Evolutionary conservation across 2,888 invertebrate genomes (phyloP), one percentile per base, ranked within the genome.

Genomic region (Thysanoteuthis rhombus): DNA sequence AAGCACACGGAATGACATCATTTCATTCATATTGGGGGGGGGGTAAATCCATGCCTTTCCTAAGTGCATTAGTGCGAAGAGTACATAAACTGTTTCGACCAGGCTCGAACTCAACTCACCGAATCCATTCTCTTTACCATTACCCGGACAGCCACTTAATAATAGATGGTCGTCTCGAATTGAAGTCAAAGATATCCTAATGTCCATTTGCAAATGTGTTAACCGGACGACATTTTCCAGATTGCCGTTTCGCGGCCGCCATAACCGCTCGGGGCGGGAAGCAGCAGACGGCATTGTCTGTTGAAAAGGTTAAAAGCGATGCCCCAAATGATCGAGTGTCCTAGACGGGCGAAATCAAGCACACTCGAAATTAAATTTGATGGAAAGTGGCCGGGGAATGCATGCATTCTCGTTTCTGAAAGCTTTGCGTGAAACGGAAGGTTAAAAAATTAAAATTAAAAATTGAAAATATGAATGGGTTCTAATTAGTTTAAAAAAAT

Each of bases 221-320:
- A 75, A n/a, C 75, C 75, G n/a, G n/a, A n/a, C n/a, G 75, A 75
- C 75, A 75, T 75, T 75, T 75, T 75, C 75, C 75, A 75, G 75
- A 75, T 75, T 75, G 75, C n/a, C 75, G 75, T 75, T 75, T 75
- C n/a, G 19, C 10, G n/a, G 75, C n/a, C 75, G 75, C 75, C n/a
- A 75, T 75, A 16, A 75, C 3, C n/a, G 75, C 75, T 75, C 75
- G 75, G n/a, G 75, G 75, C 75, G n/a, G 75, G 75, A 75, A 75
- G 75, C 75, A 75, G 75, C 75, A 75, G 75, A 75, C 75, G 16
- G 16, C 75, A 75, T 75, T 75, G 75, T 75, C 75, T 75, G 75
- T 36, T 75, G 75, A n/a, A 75, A n/a, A 75, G 75, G 75, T 75
- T 75, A 75, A 75, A 75, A 75, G n/a, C n/a, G n/a, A n/a, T n/a